Conservation (phyloP, 2,797 vertebrate species). For the Oreonectes daqikongensis region DNA sequence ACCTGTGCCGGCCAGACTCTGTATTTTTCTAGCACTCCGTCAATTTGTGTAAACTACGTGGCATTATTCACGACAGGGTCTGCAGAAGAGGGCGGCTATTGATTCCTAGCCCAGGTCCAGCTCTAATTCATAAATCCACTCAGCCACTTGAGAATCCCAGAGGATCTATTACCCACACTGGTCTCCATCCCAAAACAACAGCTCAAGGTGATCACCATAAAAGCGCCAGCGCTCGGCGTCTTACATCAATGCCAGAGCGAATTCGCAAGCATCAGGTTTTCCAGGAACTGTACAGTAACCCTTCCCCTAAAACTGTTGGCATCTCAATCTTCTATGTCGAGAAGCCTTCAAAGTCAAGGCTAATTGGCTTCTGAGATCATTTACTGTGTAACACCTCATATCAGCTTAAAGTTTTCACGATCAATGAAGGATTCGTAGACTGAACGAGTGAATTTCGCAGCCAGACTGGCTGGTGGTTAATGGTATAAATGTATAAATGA, state of each 20-base stretch:
- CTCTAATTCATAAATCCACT: slow-evolving; percentile 83
- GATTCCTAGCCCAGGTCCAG: slow-evolving; percentile 68
- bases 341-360: background rate
- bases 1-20: background rate
- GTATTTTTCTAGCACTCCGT: slow-evolving; percentile 76
- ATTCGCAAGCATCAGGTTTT: slow-evolving; percentile 38
- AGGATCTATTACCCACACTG: slow-evolving; percentile 85
- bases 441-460: slow-evolving; percentile 42
- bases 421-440: slow-evolving; percentile 29
- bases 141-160: slow-evolving; percentile 75
- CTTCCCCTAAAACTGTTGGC: slow-evolving; percentile 3
- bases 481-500: slow-evolving; percentile 52
- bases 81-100: slow-evolving; percentile 73
- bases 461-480: slow-evolving; percentile 47
- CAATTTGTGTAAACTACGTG: slow-evolving; percentile 76
- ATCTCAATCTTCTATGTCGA: background rate
- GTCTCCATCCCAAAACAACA: slow-evolving; percentile 81
- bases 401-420: slow-evolving; percentile 23
- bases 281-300: slow-evolving; percentile 17
- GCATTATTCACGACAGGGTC: slow-evolving; percentile 76
- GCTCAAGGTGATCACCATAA: slow-evolving; percentile 83
- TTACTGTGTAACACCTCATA: slow-evolving; percentile 8
- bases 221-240: slow-evolving; percentile 69
- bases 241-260: slow-evolving; percentile 60
- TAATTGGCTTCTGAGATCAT: background rate